Conservation (phyloP, 2,797 vertebrate genomes). For the Premnoplex brunnescens region DNA sequence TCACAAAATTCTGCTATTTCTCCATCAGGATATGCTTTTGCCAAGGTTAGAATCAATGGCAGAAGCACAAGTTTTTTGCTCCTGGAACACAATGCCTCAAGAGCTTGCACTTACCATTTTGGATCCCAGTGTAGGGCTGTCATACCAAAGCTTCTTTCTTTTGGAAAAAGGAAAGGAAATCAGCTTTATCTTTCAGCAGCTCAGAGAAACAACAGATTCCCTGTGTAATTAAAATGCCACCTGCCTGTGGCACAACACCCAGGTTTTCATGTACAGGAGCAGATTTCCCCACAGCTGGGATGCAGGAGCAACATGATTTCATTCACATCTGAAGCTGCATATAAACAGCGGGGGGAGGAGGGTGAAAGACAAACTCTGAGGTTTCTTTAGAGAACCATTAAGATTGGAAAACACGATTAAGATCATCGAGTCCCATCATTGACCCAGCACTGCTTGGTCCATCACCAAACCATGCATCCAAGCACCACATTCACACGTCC, state of each 20-base stretch:
- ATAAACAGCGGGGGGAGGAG: accelerated
- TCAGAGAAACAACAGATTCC: neutral
- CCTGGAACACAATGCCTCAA: accelerated
- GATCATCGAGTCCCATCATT: neutral
- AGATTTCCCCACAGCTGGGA: neutral
- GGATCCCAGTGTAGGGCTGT: conserved; percentile 68
- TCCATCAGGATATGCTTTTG: neutral
- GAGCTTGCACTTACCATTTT: conserved; percentile 49
- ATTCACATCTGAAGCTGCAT: too few species aligned
- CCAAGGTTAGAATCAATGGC: neutral
- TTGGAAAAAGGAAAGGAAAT: neutral
- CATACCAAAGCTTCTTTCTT: conserved; percentile 87
- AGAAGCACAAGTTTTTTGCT: neutral
- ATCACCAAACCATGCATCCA: neutral
- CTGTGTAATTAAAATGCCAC: neutral
- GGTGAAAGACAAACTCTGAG: neutral
- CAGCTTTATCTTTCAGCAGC: neutral
- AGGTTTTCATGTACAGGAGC: accelerated
- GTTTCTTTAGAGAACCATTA: neutral
- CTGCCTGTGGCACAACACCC: neutral
- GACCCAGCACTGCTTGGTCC: neutral
- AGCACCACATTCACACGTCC: neutral
- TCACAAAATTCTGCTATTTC: neutral
- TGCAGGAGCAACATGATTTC: neutral
- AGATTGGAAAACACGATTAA: neutral